Evolutionary conservation across 2,888 invertebrate genomes (phyloP).

Genomic region (Metopia argyrocephala): DNA sequence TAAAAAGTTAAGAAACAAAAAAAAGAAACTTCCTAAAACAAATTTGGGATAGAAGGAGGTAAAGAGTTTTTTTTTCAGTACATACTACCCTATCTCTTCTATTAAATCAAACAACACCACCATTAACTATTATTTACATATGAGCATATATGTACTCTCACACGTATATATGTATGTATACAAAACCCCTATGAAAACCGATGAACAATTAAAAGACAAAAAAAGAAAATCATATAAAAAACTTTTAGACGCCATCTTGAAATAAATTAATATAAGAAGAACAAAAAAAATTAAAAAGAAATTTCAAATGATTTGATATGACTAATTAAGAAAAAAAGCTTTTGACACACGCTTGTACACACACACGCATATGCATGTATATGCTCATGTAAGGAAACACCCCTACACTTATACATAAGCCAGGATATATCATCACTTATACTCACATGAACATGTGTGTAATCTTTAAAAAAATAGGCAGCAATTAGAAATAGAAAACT

Average conservation of each 20-base stretch:
- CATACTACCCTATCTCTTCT: background rate
- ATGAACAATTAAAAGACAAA: constrained; percentile 2
- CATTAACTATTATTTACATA: background rate
- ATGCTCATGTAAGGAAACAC: background rate
- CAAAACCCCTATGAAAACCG: constrained; percentile 33
- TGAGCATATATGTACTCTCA: background rate
- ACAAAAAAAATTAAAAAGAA: background rate
- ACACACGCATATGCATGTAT: background rate
- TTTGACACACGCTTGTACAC: constrained; percentile 26
- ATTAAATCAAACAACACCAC: background rate
- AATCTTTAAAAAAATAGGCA: background rate
- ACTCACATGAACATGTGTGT: constrained; percentile 9
- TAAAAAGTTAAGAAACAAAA: constrained; percentile 20
- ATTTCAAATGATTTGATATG: constrained; percentile 63
- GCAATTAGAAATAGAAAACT: constrained; percentile 19
- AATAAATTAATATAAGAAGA: constrained; percentile 56
- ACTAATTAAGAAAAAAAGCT: constrained; percentile 63
- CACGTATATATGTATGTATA: background rate
- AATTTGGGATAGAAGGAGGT: constrained; percentile 20
- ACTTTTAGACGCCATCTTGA: constrained; percentile 63
- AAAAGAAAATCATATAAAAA: constrained; percentile 10
- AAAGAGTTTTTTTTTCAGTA: no score
- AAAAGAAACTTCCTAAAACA: constrained; percentile 31
- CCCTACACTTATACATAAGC: constrained; percentile 17
- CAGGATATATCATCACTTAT: background rate